Evolutionary conservation across 2,113 vertebrate species (phyloP).

Genomic region (Mesoclemmys tuberculata): DNA sequence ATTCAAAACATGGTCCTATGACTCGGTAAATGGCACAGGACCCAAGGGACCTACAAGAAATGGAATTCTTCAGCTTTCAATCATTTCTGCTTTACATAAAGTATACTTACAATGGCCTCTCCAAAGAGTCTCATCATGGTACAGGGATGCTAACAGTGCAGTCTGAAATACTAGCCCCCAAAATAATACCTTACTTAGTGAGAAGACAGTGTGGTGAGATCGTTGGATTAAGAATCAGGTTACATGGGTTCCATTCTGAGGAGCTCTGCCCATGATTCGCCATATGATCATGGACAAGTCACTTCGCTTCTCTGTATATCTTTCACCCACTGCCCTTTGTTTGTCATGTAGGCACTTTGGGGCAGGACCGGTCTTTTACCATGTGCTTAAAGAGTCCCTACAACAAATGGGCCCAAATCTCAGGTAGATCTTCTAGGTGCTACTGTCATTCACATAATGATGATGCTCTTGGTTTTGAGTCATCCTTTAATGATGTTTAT

Average conservation of each 20-base stretch:
- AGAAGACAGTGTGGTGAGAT: constrained; percentile 6
- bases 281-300: background rate
- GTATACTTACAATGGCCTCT: constrained; percentile 54
- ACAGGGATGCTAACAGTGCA: constrained; percentile 51
- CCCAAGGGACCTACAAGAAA: constrained; percentile 43
- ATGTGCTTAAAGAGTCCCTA: background rate
- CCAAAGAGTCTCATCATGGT: background rate
- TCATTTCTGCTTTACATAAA: constrained; percentile 66
- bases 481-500: background rate
- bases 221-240: background rate
- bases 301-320: background rate
- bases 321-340: background rate
- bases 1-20: background rate
- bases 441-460: background rate
- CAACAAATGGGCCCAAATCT: background rate
- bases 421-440: background rate
- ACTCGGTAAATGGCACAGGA: constrained; percentile 1
- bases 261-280: background rate
- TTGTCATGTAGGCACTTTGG: background rate
- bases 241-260: background rate
- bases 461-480: background rate
- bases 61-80: constrained; percentile 43
- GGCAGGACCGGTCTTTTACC: background rate
- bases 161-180: background rate
- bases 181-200: constrained; percentile 37